Conservation (phyloP, 37 sponge, comb jelly and placozoan genomes). For the Beroe ovata region DNA sequence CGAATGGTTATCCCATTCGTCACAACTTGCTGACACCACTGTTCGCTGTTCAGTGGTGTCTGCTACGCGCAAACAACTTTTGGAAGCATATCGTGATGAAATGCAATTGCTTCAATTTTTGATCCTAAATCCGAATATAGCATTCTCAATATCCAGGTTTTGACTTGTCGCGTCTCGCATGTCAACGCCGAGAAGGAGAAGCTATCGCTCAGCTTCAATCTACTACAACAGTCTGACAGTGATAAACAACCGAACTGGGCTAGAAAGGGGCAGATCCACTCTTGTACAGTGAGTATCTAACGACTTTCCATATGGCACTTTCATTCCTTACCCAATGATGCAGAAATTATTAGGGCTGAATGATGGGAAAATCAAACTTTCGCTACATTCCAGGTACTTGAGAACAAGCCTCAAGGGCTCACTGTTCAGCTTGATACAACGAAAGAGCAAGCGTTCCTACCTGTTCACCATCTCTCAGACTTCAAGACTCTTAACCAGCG, state of each 20-base stretch:
- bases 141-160: background rate
- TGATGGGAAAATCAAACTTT: too few species aligned
- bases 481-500: background rate
- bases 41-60: too few species aligned
- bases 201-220: conserved; percentile 37
- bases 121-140: too few species aligned
- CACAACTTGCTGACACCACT: too few species aligned
- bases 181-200: conserved; percentile 47
- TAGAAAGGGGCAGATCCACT: conserved; percentile 25
- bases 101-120: too few species aligned
- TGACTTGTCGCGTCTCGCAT: conserved; percentile 25
- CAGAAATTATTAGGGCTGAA: too few species aligned
- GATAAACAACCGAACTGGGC: conserved; percentile 3
- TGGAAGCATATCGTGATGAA: too few species aligned
- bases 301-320: too few species aligned
- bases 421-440: conserved; percentile 2
- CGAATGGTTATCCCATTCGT: too few species aligned
- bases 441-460: background rate
- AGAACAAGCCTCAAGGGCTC: background rate
- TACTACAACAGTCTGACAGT: background rate
- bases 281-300: conserved; percentile 46
- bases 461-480: conserved; percentile 11
- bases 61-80: too few species aligned
- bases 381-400: background rate
- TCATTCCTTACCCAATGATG: too few species aligned